These are phyloP conservation scores for Synanthedon vespiformis DNA, from an alignment of 2,888 invertebrate genomes.

Conservation along the genomic window DNA sequence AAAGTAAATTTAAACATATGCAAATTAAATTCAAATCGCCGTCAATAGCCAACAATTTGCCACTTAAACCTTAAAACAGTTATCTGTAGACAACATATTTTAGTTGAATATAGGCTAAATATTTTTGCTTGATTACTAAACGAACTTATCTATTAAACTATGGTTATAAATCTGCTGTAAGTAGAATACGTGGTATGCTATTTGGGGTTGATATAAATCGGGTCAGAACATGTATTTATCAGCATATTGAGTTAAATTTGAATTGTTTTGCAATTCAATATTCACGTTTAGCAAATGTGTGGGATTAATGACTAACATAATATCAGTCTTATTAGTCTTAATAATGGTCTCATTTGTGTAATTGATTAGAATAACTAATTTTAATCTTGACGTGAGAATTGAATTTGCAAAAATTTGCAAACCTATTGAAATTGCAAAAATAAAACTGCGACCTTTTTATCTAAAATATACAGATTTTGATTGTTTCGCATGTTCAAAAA, in stretches of 20 bases:
- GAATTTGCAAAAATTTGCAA: too few relatives aligned
- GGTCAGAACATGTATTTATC: slow-evolving; percentile 14
- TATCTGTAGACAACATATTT: neutral
- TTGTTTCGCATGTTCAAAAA: too few relatives aligned
- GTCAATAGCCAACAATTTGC: neutral
- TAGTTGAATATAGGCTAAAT: neutral
- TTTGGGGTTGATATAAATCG: slow-evolving; percentile 12
- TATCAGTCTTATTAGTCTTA: too few relatives aligned
- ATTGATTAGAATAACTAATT: too few relatives aligned
- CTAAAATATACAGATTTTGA: too few relatives aligned
- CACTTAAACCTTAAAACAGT: neutral
- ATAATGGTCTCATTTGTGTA: too few relatives aligned
- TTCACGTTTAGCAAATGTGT: slow-evolving; percentile 9
- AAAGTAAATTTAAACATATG: neutral
- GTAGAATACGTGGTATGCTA: neutral
- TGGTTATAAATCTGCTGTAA: neutral
- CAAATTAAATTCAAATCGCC: neutral
- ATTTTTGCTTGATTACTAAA: neutral
- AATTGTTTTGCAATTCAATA: slow-evolving; percentile 6
- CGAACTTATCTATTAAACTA: neutral
- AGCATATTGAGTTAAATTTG: slow-evolving; percentile 22
- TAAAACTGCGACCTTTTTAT: too few relatives aligned
- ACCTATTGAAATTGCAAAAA: too few relatives aligned
- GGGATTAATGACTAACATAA: neutral
- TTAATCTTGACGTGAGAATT: too few relatives aligned